Evolutionary conservation across 2,797 vertebrate genomes (phyloP).

Genomic region (Chromis chromis): DNA sequence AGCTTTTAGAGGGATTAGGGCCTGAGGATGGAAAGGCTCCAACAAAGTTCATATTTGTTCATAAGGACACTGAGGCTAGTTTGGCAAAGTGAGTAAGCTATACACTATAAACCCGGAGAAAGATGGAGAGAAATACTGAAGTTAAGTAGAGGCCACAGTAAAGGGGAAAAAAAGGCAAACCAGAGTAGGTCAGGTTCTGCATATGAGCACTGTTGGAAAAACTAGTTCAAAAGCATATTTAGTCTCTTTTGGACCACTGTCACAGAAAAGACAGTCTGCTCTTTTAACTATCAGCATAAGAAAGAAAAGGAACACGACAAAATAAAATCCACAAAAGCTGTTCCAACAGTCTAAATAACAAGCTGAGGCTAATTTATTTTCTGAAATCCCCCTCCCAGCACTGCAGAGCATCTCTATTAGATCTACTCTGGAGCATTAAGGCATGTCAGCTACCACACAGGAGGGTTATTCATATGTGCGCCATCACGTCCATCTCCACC

Average conservation of each 20-base stretch:
- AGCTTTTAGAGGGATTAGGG: conserved; percentile 61
- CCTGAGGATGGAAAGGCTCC: conserved; percentile 51
- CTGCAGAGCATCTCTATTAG: conserved; percentile 20
- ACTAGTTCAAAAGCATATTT: conserved; percentile 47
- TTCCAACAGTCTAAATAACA: conserved; percentile 40
- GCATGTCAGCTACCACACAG: conserved; percentile 28
- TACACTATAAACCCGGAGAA: conserved; percentile 37
- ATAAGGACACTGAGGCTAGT: conserved; percentile 53
- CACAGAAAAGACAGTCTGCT: conserved; percentile 11
- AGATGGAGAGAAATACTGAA: conserved; percentile 23
- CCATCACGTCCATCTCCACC: conserved; percentile 9
- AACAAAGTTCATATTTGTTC: conserved; percentile 62
- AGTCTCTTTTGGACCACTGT: conserved; percentile 39
- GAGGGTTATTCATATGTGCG: conserved; percentile 35
- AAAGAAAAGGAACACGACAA: conserved; percentile 18
- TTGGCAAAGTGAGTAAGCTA: conserved; percentile 59
- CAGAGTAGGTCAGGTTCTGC: conserved; percentile 22
- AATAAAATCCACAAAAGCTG: conserved; percentile 23
- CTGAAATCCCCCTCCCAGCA: background rate
- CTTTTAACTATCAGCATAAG: conserved; percentile 11
- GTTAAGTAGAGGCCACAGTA: conserved; percentile 23
- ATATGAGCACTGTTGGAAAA: conserved; percentile 4
- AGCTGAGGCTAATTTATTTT: conserved; percentile 43
- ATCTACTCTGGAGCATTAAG: conserved; percentile 26
- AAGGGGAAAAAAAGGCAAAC: conserved; percentile 3